Evolutionary conservation across 1,140 invertebrate species (phyloP).

Genomic region (Propsilocerus akamusi): DNA sequence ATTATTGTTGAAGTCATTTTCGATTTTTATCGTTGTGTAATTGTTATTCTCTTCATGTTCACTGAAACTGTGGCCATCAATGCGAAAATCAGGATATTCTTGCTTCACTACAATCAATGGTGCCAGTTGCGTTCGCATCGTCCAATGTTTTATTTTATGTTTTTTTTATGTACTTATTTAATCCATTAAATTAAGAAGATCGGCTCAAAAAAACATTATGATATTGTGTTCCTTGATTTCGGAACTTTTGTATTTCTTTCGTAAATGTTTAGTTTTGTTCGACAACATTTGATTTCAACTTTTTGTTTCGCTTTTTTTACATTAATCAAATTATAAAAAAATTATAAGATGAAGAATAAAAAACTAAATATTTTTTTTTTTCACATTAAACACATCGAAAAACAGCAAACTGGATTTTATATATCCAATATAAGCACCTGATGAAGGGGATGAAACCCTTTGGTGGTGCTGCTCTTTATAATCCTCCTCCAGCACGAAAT

Average conservation of each 20-base stretch:
- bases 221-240: too few species aligned
- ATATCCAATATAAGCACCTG: background rate
- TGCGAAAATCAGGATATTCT: background rate
- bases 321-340: background rate
- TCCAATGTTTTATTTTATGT: background rate
- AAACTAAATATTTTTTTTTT: background rate
- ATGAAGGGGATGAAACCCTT: background rate
- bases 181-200: too few species aligned
- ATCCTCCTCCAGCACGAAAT: background rate
- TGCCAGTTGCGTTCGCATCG: conserved; percentile 1
- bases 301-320: background rate
- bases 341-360: background rate
- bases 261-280: background rate
- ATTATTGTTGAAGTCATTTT: conserved; percentile 2
- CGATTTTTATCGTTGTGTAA: background rate
- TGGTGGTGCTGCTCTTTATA: background rate
- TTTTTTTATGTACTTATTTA: background rate
- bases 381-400: background rate
- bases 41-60: background rate
- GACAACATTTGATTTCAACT: background rate
- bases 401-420: background rate
- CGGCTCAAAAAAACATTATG: too few species aligned
- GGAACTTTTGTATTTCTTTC: too few species aligned
- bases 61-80: background rate
- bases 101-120: conserved; percentile 2